Conservation (phyloP, 2,113 vertebrate species). For the Epinephelus cyanopodus region DNA sequence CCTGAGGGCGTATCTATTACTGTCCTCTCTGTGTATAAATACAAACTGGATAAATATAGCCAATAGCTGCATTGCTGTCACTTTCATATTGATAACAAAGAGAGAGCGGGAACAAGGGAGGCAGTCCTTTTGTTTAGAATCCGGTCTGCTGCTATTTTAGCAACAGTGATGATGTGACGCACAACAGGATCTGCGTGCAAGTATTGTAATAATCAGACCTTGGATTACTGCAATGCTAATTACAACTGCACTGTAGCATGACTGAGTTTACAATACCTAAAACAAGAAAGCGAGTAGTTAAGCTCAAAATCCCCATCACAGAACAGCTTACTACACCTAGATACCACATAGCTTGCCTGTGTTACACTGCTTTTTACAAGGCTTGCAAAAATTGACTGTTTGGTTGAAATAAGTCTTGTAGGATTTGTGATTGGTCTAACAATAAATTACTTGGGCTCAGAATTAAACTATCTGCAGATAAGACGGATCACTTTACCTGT, state of each 20-base stretch:
- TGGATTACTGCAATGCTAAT: neutral
- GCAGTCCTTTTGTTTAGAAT: conserved; percentile 46
- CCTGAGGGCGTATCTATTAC: conserved; percentile 29
- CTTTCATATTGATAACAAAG: conserved; percentile 49
- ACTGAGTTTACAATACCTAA: too few relatives aligned
- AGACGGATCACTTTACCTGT: too few relatives aligned
- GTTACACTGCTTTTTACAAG: too few relatives aligned
- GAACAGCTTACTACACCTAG: too few relatives aligned
- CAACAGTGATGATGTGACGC: conserved; percentile 25
- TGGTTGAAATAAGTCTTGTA: too few relatives aligned
- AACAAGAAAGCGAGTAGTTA: too few relatives aligned
- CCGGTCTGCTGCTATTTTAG: conserved; percentile 50
- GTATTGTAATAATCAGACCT: neutral
- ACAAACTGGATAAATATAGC: conserved; percentile 67
- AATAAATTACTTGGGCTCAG: too few relatives aligned
- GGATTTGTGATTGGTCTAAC: too few relatives aligned
- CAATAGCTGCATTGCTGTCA: conserved; percentile 15
- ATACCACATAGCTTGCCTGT: too few relatives aligned
- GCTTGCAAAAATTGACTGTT: too few relatives aligned
- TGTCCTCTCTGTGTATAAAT: conserved; percentile 57
- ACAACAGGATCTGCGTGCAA: conserved; percentile 27
- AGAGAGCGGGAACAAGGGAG: conserved; percentile 37
- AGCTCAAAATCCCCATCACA: too few relatives aligned
- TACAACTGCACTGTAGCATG: neutral
- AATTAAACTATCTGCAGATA: too few relatives aligned